Evolutionary conservation across 1,140 invertebrate species (phyloP).

Genomic region (Euwallacea fornicatus): DNA sequence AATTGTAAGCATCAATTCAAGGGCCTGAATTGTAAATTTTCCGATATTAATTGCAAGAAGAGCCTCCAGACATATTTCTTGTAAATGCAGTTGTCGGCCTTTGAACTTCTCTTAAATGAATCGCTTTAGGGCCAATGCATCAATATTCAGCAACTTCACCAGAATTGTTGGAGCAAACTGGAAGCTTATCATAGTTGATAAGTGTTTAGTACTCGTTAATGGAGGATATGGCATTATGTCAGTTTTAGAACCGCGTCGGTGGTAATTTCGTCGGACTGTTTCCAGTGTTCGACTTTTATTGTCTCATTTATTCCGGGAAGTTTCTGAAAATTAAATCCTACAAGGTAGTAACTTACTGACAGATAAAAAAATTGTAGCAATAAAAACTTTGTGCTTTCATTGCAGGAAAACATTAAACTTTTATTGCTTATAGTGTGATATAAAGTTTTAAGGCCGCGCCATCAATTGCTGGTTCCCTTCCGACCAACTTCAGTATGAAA

Average conservation of each 20-base stretch:
- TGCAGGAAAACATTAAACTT: constrained; percentile 4
- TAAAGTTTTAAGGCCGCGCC: background rate
- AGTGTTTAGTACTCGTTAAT: too few relatives aligned
- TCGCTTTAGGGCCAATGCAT: background rate
- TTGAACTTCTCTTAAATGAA: background rate
- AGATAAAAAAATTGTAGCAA: constrained; percentile 11
- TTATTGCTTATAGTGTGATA: constrained; percentile 7
- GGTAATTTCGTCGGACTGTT: background rate
- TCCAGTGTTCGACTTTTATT: background rate
- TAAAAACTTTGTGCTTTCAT: constrained; percentile 3
- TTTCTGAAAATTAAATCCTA: constrained; percentile 9
- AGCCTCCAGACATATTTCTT: background rate
- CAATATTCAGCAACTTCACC: too few relatives aligned
- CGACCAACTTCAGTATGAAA: background rate
- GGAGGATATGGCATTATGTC: background rate
- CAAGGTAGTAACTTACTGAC: background rate
- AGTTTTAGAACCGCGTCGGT: background rate
- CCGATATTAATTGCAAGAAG: background rate
- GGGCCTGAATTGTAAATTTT: background rate
- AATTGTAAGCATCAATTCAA: background rate
- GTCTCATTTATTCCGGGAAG: background rate
- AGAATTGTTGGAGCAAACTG: too few relatives aligned
- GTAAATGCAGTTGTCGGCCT: background rate
- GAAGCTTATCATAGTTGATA: too few relatives aligned
- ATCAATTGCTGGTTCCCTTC: background rate